Base-by-base conservation (phyloP, 2,888 invertebrate species). In the Drosophila eohydei region DNA sequence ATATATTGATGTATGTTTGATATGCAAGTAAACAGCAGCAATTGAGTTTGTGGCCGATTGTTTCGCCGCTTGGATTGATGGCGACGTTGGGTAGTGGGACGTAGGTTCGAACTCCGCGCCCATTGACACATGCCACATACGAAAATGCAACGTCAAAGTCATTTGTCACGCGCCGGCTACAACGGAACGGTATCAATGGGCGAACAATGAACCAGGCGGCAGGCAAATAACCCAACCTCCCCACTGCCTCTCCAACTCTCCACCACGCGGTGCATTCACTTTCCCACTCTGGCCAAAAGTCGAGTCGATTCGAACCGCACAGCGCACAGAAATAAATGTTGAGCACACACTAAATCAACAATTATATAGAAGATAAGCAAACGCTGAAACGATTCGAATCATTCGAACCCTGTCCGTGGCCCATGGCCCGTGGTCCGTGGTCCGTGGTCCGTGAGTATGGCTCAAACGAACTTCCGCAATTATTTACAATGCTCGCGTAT, bases 391-490 rank as follows among this genome's bases (percentile, higher is more conserved):
- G 56, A 36, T 57, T 34, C 63, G 34, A 57, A 57, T 56, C 46
- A 48, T 48, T 56, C 55, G 40, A 54, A 48, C 30, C 55, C 52
- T 38, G 21, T 38, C 36, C 36, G 4, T 14, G 34, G 34, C 26
- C 32, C 50, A 14, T 28, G 6, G 44, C 12, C 44, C 44, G 26
- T 12, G 28, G 26, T 6, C 14, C 46, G 26, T 26, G 26, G 26
- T n/a, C 36, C 36, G 8, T 8, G 28, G 75, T 67, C 84, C 76
- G 81, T 48, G 51, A 56, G 54, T 60, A 44, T 58, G 76, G 58
- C 71, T 71, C 70, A 74, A 79, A 78, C 74, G 80, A 83, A 90
- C 89, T 90, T 90, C 90, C 89, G 90, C 90, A 90, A 89, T 90
- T 86, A 89, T 88, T 81, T 83, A 81, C 85, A 79, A 82, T 70